phyloP scores from a whole-genome alignment of 2,113 vertebrate species.

The Lontra canadensis region DNA sequence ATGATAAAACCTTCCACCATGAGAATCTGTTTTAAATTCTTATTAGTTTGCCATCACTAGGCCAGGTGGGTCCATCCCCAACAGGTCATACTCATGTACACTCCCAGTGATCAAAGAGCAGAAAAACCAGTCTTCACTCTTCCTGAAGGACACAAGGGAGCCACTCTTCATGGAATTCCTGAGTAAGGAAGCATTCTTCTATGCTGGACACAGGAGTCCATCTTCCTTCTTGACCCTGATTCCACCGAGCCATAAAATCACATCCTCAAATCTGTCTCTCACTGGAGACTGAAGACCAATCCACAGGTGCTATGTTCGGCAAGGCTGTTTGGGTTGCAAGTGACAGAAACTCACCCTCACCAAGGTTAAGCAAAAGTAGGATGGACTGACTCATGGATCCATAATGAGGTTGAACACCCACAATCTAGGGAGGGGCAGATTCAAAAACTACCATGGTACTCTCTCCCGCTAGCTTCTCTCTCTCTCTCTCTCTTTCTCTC shows the following conservation, averaged over 20 bases:
- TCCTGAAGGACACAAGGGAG: neutral
- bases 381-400: neutral
- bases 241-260: neutral
- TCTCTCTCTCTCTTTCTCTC: neutral
- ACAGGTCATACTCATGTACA: neutral
- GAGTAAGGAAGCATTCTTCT: neutral
- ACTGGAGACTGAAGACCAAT: neutral
- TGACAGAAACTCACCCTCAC: neutral
- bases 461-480: neutral
- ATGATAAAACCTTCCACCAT: neutral
- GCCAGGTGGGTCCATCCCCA: neutral
- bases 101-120: neutral
- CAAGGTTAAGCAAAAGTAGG: neutral
- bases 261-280: neutral
- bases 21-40: constrained; percentile 31
- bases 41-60: neutral
- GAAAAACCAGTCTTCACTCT: neutral
- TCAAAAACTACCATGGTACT: neutral
- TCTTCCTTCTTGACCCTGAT: too few species aligned
- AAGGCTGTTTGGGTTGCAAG: neutral
- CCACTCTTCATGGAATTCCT: neutral
- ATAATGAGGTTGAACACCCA: neutral
- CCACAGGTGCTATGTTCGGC: neutral
- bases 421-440: neutral
- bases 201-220: too few species aligned